Evolutionary conservation across 2,113 vertebrate species (phyloP).

Genomic region (Mus pahari): DNA sequence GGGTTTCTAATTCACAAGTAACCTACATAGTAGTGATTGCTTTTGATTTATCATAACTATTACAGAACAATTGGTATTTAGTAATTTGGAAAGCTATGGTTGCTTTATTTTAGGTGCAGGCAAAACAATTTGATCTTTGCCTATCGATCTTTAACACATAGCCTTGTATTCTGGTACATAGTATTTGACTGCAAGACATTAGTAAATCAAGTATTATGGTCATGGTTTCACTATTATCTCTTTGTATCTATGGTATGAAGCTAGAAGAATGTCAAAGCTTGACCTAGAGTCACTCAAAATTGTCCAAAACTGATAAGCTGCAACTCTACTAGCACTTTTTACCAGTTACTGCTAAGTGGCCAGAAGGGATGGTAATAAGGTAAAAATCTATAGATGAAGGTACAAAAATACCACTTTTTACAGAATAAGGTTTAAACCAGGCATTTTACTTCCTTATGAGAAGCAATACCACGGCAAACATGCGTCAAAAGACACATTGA

Average conservation of each 20-base stretch:
- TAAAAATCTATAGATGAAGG: slow-evolving; percentile 42
- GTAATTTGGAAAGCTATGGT: not conserved
- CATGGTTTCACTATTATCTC: not conserved
- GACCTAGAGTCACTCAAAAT: not conserved
- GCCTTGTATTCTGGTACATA: not conserved
- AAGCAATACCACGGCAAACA: slow-evolving; percentile 31
- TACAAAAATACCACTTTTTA: slow-evolving; percentile 55
- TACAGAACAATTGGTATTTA: not conserved
- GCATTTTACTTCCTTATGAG: slow-evolving; percentile 19
- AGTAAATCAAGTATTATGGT: slow-evolving; percentile 37
- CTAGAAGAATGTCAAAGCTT: not conserved
- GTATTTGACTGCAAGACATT: slow-evolving; percentile 3
- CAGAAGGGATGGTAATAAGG: slow-evolving; percentile 3
- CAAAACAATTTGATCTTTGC: not conserved
- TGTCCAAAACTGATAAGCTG: not conserved
- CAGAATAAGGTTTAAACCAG: slow-evolving; percentile 51
- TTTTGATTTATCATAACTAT: not conserved
- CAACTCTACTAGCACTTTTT: not conserved
- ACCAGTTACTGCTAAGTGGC: not conserved
- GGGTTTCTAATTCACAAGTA: not conserved
- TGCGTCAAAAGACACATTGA: slow-evolving; percentile 32
- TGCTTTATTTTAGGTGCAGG: not conserved
- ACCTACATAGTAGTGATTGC: not conserved
- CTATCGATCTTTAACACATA: not conserved
- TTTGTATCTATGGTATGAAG: not conserved